These are phyloP conservation scores for Lepus europaeus DNA, from an alignment of 2,113 vertebrate species.

Conservation along the genomic window DNA sequence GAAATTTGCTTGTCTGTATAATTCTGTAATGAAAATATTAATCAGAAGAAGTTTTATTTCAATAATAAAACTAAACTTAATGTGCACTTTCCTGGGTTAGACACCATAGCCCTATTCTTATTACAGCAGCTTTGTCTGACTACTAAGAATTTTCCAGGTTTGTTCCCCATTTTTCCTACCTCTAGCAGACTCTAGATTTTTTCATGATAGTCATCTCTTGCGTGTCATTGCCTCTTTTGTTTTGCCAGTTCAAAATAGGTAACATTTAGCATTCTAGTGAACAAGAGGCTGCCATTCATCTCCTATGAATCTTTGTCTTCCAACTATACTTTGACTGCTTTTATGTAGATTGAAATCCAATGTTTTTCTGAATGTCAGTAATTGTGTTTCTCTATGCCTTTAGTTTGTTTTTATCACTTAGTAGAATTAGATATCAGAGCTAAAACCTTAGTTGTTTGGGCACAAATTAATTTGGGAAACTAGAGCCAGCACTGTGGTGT, in stretches of 20 bases:
- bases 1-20: constrained; percentile 4
- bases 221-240: constrained; percentile 41
- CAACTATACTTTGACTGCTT: constrained; percentile 22
- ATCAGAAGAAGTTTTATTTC: constrained; percentile 18
- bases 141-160: constrained; percentile 37
- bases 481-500: not conserved
- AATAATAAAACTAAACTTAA: constrained; percentile 43
- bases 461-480: constrained; percentile 18
- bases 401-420: constrained; percentile 44
- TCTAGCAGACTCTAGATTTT: constrained; percentile 50
- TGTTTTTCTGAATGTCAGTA: constrained; percentile 36
- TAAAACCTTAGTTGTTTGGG: constrained; percentile 4
- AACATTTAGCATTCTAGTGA: not conserved
- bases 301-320: not conserved
- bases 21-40: constrained; percentile 52
- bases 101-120: constrained; percentile 25
- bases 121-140: not conserved
- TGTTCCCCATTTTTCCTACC: not conserved
- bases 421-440: constrained; percentile 4
- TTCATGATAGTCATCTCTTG: constrained; percentile 19
- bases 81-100: not conserved
- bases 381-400: constrained; percentile 12
- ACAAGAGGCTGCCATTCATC: not conserved
- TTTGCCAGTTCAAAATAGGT: constrained; percentile 37
- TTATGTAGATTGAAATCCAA: constrained; percentile 19